phyloP scores from a whole-genome alignment of 2,113 vertebrate genomes.

The Candoia aspera region DNA sequence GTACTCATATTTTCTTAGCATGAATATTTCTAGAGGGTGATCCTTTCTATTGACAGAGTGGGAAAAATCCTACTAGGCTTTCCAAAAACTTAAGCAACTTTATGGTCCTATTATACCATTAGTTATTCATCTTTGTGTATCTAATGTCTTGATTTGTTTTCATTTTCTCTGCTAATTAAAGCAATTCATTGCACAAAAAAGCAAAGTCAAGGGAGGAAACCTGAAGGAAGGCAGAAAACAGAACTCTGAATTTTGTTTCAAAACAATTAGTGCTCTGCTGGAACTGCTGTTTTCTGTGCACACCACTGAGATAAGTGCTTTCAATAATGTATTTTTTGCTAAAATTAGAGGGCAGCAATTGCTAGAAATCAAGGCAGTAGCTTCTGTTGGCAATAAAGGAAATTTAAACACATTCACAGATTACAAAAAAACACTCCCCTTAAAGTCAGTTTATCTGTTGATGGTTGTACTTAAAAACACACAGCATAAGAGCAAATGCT shows the following conservation, averaged over 20 bases:
- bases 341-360: conserved; percentile 17
- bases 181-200: neutral
- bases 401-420: conserved; percentile 41
- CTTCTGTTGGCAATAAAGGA: conserved; percentile 64
- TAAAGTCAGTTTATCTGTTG: conserved; percentile 56
- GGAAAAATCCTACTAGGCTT: neutral
- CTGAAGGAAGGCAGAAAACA: neutral
- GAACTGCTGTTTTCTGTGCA: conserved; percentile 42
- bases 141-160: conserved; percentile 19
- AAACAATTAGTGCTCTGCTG: conserved; percentile 36
- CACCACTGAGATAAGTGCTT: conserved; percentile 53
- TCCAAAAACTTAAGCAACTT: neutral
- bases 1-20: neutral
- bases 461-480: conserved; percentile 14
- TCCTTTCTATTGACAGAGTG: neutral
- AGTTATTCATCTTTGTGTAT: neutral
- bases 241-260: conserved; percentile 37
- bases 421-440: conserved; percentile 61
- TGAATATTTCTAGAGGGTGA: neutral
- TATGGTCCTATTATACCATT: neutral
- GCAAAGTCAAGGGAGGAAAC: neutral
- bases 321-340: conserved; percentile 52
- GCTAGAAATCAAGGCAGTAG: conserved; percentile 36
- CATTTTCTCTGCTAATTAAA: conserved; percentile 41
- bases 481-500: neutral